Evolutionary conservation across 2,888 invertebrate species (phyloP).

Genomic region (Urechis unicinctus): DNA sequence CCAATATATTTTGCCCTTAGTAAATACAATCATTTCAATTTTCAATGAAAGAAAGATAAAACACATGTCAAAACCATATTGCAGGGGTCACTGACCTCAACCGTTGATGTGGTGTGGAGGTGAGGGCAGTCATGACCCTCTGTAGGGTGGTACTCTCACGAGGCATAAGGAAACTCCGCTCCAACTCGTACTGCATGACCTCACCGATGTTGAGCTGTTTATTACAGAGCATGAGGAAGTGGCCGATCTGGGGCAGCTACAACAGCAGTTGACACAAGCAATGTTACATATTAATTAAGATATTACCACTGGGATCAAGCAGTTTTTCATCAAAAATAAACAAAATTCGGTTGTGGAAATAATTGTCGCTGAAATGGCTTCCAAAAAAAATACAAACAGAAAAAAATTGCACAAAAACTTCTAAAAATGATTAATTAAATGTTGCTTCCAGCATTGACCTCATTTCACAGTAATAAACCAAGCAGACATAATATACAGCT

Average conservation of each 20-base stretch:
- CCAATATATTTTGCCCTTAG: background rate
- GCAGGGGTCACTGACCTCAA: conserved; percentile 28
- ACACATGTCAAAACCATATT: background rate
- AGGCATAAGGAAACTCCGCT: conserved; percentile 58
- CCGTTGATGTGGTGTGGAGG: conserved; percentile 51
- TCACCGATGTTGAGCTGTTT: conserved; percentile 55
- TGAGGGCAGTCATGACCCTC: conserved; percentile 56
- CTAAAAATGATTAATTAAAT: too few species aligned
- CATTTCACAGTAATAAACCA: too few species aligned
- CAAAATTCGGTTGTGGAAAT: too few species aligned
- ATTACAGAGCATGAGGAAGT: conserved; percentile 56
- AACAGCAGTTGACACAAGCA: conserved; percentile 13
- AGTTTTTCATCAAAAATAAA: too few species aligned
- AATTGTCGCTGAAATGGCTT: too few species aligned
- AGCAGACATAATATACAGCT: too few species aligned
- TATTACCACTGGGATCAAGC: too few species aligned
- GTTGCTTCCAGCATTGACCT: too few species aligned
- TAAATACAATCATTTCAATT: too few species aligned
- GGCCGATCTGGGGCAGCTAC: conserved; percentile 58
- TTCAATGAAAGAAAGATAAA: too few species aligned
- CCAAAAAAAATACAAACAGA: too few species aligned
- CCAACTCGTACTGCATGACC: conserved; percentile 58
- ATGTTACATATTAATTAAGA: background rate
- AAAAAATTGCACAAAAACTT: too few species aligned
- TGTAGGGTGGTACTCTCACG: conserved; percentile 56